Percentiles rank a stretch among this genome's conserved stretches.
Evolutionary conservation across 2,888 invertebrate species (phyloP).

Genomic region (Fragum sueziense): DNA sequence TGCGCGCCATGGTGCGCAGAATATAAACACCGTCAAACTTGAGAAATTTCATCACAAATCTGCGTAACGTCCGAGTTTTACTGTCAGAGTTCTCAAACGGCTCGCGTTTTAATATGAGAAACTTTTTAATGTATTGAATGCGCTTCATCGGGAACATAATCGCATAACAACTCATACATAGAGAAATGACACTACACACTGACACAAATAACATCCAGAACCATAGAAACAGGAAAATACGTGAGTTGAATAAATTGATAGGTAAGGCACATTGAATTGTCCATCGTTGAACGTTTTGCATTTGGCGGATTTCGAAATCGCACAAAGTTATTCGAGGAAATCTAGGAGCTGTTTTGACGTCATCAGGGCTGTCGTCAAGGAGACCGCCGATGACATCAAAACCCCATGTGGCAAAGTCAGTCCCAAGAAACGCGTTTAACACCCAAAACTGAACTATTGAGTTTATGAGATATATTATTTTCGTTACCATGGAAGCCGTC

Average conservation of each 20-base stretch:
- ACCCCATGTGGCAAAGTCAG: constrained; percentile 74
- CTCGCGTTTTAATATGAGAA: constrained; percentile 63
- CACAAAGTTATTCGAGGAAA: constrained; percentile 77
- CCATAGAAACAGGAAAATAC: constrained; percentile 78
- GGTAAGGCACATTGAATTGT: constrained; percentile 78
- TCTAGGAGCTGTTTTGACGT: constrained; percentile 70
- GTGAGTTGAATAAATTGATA: constrained; percentile 78
- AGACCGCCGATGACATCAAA: constrained; percentile 71
- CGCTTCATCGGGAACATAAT: constrained; percentile 72
- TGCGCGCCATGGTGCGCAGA: constrained; percentile 69
- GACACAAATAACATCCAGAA: constrained; percentile 76
- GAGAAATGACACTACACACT: constrained; percentile 63
- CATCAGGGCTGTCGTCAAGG: constrained; percentile 58
- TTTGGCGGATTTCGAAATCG: constrained; percentile 76
- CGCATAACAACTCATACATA: constrained; percentile 69
- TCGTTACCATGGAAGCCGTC: constrained; percentile 74
- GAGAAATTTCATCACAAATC: constrained; percentile 72
- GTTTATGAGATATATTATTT: constrained; percentile 75
- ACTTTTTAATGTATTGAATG: constrained; percentile 73
- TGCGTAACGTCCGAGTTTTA: constrained; percentile 62
- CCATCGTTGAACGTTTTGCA: constrained; percentile 75
- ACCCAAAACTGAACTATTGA: constrained; percentile 77
- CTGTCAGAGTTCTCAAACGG: constrained; percentile 56
- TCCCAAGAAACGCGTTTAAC: constrained; percentile 75
- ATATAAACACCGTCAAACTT: constrained; percentile 76